Conservation (phyloP, 2,797 vertebrate species). For the Dipus sagitta region DNA sequence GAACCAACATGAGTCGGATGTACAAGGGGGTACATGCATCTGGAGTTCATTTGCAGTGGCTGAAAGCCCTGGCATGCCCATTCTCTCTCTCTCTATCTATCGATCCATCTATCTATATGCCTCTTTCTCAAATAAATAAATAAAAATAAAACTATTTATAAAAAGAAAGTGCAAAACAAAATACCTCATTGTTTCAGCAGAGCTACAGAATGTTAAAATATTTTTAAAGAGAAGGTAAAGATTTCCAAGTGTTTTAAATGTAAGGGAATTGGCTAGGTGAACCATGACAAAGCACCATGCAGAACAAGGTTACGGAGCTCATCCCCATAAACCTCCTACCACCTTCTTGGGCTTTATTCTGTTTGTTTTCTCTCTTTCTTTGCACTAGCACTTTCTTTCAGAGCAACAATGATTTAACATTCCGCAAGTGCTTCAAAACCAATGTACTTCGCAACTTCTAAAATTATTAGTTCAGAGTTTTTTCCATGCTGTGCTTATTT, state of each 20-base stretch:
- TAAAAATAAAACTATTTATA: too few relatives aligned
- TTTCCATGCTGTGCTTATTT: background rate
- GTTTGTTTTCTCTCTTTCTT: background rate
- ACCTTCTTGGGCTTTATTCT: background rate
- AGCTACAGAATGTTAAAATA: background rate
- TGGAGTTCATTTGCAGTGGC: too few relatives aligned
- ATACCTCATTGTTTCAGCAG: background rate
- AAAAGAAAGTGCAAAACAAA: background rate
- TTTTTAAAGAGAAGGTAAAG: background rate
- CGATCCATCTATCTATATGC: too few relatives aligned
- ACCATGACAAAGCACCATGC: background rate
- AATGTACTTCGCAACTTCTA: background rate
- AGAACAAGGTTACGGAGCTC: background rate
- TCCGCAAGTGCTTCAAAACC: background rate
- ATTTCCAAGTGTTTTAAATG: background rate
- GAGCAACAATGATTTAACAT: background rate
- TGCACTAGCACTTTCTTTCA: background rate
- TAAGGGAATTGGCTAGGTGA: background rate
- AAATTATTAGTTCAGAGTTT: background rate
- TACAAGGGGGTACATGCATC: too few relatives aligned
- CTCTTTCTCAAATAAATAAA: too few relatives aligned
- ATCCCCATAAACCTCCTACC: background rate
- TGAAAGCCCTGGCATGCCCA: too few relatives aligned
- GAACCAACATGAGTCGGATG: too few relatives aligned
- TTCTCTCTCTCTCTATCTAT: too few relatives aligned